Conservation (phyloP, 2,797 vertebrate species). For the Tarsius wallacei region DNA sequence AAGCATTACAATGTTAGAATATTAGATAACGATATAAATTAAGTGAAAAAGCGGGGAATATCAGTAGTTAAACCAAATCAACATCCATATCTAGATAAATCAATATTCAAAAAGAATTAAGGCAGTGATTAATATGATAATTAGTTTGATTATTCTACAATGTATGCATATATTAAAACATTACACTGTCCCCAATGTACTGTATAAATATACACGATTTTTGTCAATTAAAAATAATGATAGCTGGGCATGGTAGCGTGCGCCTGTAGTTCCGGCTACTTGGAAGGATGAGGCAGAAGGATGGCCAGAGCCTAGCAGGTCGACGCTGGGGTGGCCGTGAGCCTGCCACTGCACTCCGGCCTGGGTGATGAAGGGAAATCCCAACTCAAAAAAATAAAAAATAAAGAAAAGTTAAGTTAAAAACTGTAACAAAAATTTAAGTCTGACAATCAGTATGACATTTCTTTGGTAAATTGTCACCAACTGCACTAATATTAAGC, state of each 20-base stretch:
- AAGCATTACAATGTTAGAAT: background rate
- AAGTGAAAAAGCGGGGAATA: background rate
- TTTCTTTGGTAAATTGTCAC: background rate
- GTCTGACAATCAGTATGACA: constrained; percentile 10
- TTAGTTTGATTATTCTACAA: background rate
- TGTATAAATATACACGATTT: background rate
- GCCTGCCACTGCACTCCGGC: too few species aligned
- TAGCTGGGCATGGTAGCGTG: too few species aligned
- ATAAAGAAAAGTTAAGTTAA: background rate
- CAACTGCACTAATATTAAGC: background rate
- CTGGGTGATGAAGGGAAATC: too few species aligned
- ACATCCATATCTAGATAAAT: background rate
- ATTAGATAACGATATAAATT: constrained; percentile 48
- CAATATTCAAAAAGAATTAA: constrained; percentile 26
- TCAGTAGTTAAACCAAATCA: background rate
- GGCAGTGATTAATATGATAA: background rate
- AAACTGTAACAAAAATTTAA: background rate
- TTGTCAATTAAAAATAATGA: constrained; percentile 1
- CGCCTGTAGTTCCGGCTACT: too few species aligned
- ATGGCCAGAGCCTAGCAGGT: too few species aligned
- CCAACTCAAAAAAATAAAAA: background rate
- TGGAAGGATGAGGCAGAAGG: too few species aligned
- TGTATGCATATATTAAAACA: background rate
- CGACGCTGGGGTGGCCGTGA: too few species aligned
- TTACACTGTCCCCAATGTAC: background rate